Base-by-base conservation (phyloP, 2,888 invertebrate genomes). In the Ornithoptera alexandrae region DNA sequence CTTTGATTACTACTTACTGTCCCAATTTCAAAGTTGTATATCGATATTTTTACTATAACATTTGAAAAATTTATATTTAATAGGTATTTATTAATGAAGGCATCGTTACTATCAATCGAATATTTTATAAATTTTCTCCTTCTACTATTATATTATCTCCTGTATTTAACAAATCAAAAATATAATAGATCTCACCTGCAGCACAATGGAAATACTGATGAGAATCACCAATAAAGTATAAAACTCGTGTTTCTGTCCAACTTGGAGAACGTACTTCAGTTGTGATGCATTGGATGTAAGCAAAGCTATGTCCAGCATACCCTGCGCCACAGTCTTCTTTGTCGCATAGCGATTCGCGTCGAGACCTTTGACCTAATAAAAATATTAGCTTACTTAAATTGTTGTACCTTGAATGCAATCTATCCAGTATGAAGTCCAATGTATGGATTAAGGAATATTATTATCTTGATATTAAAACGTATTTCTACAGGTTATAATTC, bases 251-350 rank as follows among this genome's bases (percentile, higher is more conserved):
- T 95, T 95, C 59, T 96, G 95, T 7, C 97, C 97, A 56, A 96
- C 96, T 93, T 96, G 96, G 0, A 97, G 93, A 46, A 97, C 95
- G 79, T 97, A 97, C 84, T 97, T 97, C 56, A 97, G 90, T 83
- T 97, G 97, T 0, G 97, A 97, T 5, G 97, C 97, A 83, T 97
- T 97, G 0, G 97, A 97, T 1, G 97, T 97, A 65, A 97, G 92
- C 73, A 97, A 89, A 0, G 97, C 97, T 70, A 97, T 97, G 84
- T 97, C 97, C 77, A 97, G 93, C 95, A 97, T 96, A 6, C 97
- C 97, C 92, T 97, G 97, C 0, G 97, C 97, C 70, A 97, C 97
- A 0, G 97, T 97, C 88, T 98, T 98, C 88, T 97, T 98, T 15
- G 97, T 97, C 30, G 97, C 97, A 94, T 97, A 98, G 75, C 96